Evolutionary conservation across 1,140 invertebrate genomes (phyloP), one percentile per base, ranked within the genome.

Genomic region (Atta cephalotes): DNA sequence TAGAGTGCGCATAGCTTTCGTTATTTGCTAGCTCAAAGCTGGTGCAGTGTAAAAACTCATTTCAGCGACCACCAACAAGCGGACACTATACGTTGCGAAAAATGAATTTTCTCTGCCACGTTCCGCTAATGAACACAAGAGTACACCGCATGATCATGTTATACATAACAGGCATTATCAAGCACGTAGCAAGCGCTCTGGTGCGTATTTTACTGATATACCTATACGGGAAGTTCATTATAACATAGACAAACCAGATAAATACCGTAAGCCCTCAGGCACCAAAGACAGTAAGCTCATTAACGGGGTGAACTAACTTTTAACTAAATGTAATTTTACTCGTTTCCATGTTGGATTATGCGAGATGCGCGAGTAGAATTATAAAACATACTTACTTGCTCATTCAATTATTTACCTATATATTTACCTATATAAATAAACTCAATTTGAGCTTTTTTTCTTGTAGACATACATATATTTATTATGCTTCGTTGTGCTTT

Each of bases 111-210:
- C 70, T 39, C 45, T 62, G 18, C 80, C 56, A 74, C 80, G 70
- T 84, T 84, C 45, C 70, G 70, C 70, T 84, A 84, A 84, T 84
- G 80, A 84, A 84, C 80, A 74, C 80, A 84, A 84, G 70, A 39
- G 39, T 62, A 74, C 39, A 76, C 80, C 80, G 68, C 70, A 76
- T 62, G 80, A 84, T 84, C 80, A 31, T 84, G 70, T 84, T 84
- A 63, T 84, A 76, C 56, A 76, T 74, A 76, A 84, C 80, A 49
- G 68, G 80, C 56, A 84, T 84, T 84, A 84, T 84, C 80, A 84
- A 84, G 70, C 79, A 82, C 79, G 79, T 82, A 82, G 79, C 80
- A 74, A 82, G 53, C 80, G 56, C 45, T 60, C 66, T 21, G 51
- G 68, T 45, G 80, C 58, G 56, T 84, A 84, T 84, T 84, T 84